Conservation (phyloP, 2,888 invertebrate genomes). For the Amphipoea lucens region DNA sequence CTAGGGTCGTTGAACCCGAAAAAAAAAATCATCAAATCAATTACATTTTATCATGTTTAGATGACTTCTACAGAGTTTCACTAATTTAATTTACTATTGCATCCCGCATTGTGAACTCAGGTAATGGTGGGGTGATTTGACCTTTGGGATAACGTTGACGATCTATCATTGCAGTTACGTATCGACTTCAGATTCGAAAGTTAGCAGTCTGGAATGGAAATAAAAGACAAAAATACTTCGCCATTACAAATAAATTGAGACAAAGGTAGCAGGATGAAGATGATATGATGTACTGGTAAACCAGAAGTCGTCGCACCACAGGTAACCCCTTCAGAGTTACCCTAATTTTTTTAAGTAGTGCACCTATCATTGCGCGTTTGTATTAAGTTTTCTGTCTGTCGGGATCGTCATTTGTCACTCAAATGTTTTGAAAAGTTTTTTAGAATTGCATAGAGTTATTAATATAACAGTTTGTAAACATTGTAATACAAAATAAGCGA, state of each 20-base stretch:
- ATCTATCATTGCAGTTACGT: neutral
- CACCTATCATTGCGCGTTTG: neutral
- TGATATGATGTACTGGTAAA: neutral
- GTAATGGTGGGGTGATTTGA: neutral
- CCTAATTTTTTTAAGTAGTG: neutral
- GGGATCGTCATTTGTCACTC: no score
- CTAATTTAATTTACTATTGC: neutral
- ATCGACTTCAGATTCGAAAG: neutral
- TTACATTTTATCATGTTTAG: neutral
- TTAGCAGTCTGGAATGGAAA: neutral
- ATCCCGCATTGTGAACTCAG: neutral
- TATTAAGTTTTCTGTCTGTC: no score
- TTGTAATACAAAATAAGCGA: neutral
- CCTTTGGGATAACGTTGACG: neutral
- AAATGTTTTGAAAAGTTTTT: no score
- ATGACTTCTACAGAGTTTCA: neutral
- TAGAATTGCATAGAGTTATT: no score
- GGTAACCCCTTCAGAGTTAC: neutral
- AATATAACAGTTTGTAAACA: neutral
- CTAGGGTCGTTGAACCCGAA: neutral
- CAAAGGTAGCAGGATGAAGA: no score
- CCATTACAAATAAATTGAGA: neutral
- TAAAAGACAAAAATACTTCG: neutral
- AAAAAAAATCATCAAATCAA: neutral
- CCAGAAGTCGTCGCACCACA: neutral